Conservation (phyloP, 2,797 vertebrate genomes). For the Ceryle rudis region DNA sequence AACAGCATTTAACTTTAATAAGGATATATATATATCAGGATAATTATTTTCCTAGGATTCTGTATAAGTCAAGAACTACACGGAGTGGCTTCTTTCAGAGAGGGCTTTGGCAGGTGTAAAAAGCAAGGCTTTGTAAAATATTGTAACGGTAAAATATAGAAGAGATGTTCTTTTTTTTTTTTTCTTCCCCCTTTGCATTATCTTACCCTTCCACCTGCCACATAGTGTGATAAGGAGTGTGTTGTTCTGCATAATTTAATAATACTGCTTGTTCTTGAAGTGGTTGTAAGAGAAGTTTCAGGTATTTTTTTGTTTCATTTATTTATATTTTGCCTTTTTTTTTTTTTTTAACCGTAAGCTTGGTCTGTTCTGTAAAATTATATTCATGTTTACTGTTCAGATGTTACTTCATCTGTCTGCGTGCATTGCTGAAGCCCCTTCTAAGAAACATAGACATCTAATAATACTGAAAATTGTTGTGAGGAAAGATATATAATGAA, state of each 20-base stretch:
- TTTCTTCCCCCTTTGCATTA: slow-evolving; percentile 10
- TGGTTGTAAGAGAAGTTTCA: neutral
- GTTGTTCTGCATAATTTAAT: neutral
- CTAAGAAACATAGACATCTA: neutral
- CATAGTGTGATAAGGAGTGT: neutral
- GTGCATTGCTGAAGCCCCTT: neutral
- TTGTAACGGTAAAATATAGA: slow-evolving; percentile 9
- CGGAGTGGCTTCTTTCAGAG: neutral
- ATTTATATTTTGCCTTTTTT: neutral
- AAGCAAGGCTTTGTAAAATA: neutral
- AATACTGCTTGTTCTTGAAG: neutral
- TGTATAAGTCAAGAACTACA: neutral
- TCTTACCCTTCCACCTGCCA: slow-evolving; percentile 51
- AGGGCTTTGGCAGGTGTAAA: neutral
- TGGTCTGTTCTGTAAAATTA: neutral
- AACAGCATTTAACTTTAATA: neutral
- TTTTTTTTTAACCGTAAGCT: neutral
- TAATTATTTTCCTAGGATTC: neutral
- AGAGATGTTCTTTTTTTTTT: neutral
- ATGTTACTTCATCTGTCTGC: rapidly evolving
- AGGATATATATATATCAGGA: neutral
- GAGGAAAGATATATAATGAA: neutral
- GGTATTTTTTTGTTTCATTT: neutral
- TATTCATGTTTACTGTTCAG: neutral
- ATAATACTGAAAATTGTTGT: neutral